phyloP scores from a whole-genome alignment of 2,888 invertebrate genomes.

The Lissocephala sabroskyi region DNA sequence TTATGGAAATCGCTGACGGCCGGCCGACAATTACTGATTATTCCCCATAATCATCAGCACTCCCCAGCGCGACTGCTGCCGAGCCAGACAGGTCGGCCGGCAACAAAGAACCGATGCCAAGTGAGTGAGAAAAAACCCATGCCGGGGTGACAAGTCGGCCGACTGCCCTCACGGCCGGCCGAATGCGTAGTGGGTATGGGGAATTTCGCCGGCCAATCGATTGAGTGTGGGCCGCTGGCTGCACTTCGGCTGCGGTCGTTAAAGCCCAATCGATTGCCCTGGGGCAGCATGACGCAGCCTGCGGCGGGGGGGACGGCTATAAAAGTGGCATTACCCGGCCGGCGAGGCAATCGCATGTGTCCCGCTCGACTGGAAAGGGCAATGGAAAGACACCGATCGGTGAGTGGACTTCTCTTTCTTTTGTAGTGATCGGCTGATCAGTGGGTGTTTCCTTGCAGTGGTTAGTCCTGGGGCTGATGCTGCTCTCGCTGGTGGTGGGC shows the following conservation, averaged over 20 bases:
- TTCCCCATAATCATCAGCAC: too few species aligned
- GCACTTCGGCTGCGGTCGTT: background rate
- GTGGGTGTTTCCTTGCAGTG: too few species aligned
- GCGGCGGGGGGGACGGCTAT: too few species aligned
- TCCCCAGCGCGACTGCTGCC: background rate
- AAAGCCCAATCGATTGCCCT: constrained; percentile 27
- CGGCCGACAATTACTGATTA: constrained; percentile 29
- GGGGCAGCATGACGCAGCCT: background rate
- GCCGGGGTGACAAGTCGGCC: constrained; percentile 17
- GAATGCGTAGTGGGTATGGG: background rate
- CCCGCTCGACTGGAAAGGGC: too few species aligned
- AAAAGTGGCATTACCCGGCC: constrained; percentile 24
- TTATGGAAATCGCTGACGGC: constrained; percentile 21
- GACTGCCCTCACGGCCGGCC: constrained; percentile 7
- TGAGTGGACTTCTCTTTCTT: constrained; percentile 6
- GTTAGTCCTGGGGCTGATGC: constrained; percentile 10
- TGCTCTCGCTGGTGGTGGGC: too few species aligned
- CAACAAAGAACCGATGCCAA: constrained; percentile 23
- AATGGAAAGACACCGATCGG: constrained; percentile 16
- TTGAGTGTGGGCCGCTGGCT: background rate
- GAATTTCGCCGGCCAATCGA: background rate
- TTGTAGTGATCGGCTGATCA: background rate
- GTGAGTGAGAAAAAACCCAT: background rate
- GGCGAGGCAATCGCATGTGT: background rate
- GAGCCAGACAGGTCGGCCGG: background rate